Evolutionary conservation across 2,113 vertebrate species (phyloP), one percentile per base, ranked within the genome.

Genomic region (Chroicocephalus ridibundus): DNA sequence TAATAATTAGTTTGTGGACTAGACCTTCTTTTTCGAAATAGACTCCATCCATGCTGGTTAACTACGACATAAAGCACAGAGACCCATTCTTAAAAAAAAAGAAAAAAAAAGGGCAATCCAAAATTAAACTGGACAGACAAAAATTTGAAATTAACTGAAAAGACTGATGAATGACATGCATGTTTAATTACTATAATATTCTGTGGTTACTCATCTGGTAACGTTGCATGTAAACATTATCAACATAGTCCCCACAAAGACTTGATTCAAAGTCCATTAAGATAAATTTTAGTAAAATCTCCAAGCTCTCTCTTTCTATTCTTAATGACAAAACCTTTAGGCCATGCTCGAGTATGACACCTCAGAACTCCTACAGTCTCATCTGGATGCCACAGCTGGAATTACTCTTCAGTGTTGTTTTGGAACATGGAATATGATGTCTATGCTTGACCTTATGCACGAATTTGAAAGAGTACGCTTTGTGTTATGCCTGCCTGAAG

Each of bases 1-100:
- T 91, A 49, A 99, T 95, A 16, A 97, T 88, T 13, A 99, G 96
- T 93, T 98, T 98, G 83, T 98, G 98, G 72, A 93, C 71, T 11
- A 95, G 88, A 13, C 98, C 98, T 2, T 99, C 97, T 96, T 98
- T 98, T 85, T 98, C 91, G 16, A 98, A 96, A 38, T 51, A 10
- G 2, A 98, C 57, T 58, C 98, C 97, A 9, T 99, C 98, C 95
- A 97, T 97, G 64, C 93, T 42, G 32, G 91, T 98, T 93, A 99
- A 94, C 99, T 99, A 95, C 29, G 64, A 86, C n/a, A 29, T 15
- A 72, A 93, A 82, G 57, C 34, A 87, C 9, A 95, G 34, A 88
- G 27, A 92, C 16, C 15, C 36, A 40, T 31, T 75, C 42, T 47
- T 52, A 18, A 62, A 46, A 29, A 40, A 15, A 47, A 52, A 5